Evolutionary conservation across 2,113 vertebrate species (phyloP), one percentile per base, ranked within the genome.

Genomic region (Sitta europaea): DNA sequence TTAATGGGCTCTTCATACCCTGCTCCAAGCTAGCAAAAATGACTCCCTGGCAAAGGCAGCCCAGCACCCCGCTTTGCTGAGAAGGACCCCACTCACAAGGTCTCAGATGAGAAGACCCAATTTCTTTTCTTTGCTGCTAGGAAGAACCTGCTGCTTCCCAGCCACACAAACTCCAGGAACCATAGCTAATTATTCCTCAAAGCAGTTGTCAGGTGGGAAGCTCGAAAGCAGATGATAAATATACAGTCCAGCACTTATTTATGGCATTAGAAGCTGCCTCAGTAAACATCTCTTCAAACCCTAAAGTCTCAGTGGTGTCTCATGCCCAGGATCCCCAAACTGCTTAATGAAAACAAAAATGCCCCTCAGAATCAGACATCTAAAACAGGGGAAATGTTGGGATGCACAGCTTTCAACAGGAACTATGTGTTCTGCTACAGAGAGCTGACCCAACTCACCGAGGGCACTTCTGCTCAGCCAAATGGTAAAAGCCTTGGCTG

Each of bases 401-500:
- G n/a, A 53, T 7, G 6, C 9, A 23, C 6, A 72, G 3, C 11
- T 67, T 47, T 47, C 48, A 73, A 31, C 29, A 70, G 27, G 47
- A 88, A 9, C 54, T 21, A 7, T 1, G 1, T 13, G 14, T 54
- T 78, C 45, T 25, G 14, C 36, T 45, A 36, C 19, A 51, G 48
- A 19, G 38, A 5, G 8, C 29, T 47, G 38, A 62, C 5, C 35
- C 24, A 45, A 3, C 38, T 57, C 59, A 19, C 12, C 0, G 0
- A 11, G 55, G 21, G 1, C 42, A 55, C 27, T 42, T 23, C 15
- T 9, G 33, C 10, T 73, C 29, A 28, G 45, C 16, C 48, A 66
- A 45, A 77, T 6, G 0, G 0, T 5, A 54, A 29, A 0, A 1
- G 19, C 43, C 35, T 25, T 5, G 14, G 31, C 24, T 47, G 2